Percentiles rank a stretch among this genome's conserved stretches.
phyloP scores from a whole-genome alignment of 2,888 invertebrate genomes.

The Deladenus siricidicola region DNA sequence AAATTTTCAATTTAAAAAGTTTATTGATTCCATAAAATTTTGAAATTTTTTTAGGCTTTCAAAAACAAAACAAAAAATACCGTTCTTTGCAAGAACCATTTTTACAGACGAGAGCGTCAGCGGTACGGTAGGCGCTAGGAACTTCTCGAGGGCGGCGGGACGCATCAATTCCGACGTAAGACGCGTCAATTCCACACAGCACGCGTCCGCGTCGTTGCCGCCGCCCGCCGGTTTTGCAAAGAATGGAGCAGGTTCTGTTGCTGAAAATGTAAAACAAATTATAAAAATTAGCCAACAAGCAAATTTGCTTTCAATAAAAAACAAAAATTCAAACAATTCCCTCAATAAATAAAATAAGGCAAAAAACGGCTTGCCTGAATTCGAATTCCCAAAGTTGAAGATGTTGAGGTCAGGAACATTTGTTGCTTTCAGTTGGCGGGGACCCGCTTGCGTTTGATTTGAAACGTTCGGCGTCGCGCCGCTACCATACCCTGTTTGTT shows the following conservation, averaged over 20 bases:
- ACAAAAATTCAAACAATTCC: too few species aligned
- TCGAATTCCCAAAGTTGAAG: neutral
- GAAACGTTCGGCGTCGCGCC: neutral
- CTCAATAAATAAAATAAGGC: neutral
- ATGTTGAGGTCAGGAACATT: neutral
- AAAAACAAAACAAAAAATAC: neutral
- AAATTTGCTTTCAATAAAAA: neutral
- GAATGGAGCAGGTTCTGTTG: neutral
- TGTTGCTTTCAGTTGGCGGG: neutral
- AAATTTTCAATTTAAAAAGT: too few species aligned
- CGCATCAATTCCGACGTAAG: constrained; percentile 36
- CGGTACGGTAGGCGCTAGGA: constrained; percentile 32
- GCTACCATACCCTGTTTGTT: neutral
- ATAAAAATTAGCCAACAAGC: neutral
- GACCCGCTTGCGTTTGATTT: too few species aligned
- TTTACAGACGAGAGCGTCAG: constrained; percentile 36
- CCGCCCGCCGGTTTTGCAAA: neutral
- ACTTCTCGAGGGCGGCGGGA: constrained; percentile 31
- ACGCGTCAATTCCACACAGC: constrained; percentile 35
- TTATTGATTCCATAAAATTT: neutral
- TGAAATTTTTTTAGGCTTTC: neutral
- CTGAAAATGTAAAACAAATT: neutral
- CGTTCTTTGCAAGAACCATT: constrained; percentile 28
- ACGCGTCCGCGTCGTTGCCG: neutral
- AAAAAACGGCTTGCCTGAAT: neutral